These are phyloP conservation scores for Hypocryptadius cinnamomeus DNA, from an alignment of 2,113 vertebrate genomes.

Conservation along the genomic window DNA sequence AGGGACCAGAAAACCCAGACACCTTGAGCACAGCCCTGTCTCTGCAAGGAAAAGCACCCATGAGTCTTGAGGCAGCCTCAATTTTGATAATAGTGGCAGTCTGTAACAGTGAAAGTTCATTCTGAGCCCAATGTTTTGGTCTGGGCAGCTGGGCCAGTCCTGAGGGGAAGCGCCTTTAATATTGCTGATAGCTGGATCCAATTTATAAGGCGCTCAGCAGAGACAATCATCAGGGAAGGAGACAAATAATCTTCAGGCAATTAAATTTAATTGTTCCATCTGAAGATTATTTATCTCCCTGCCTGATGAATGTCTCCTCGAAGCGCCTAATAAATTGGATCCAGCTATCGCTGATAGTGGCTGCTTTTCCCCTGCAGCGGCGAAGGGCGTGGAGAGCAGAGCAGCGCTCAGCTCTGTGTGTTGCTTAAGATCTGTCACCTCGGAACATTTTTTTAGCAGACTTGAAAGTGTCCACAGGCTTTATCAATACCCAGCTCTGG, in stretches of 20 bases:
- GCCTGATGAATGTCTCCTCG: slow-evolving; percentile 61
- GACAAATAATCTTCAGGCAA: slow-evolving; percentile 67
- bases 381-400: slow-evolving; percentile 44
- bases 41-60: not conserved
- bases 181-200: slow-evolving; percentile 66
- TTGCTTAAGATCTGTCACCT: slow-evolving; percentile 57
- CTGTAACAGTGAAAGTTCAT: slow-evolving; percentile 12
- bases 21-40: not conserved
- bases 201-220: slow-evolving; percentile 59
- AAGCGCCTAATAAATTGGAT: slow-evolving; percentile 62
- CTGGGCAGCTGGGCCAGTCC: slow-evolving; percentile 4
- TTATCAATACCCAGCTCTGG: not conserved
- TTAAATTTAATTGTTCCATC: slow-evolving; percentile 71
- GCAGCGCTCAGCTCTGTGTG: not conserved
- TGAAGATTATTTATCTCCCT: slow-evolving; percentile 69
- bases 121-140: slow-evolving; percentile 25
- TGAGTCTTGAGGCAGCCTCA: not conserved
- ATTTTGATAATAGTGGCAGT: not conserved
- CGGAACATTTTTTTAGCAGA: slow-evolving; percentile 51
- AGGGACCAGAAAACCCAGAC: not conserved
- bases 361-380: slow-evolving; percentile 8
- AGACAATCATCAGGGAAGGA: slow-evolving; percentile 64
- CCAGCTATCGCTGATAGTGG: slow-evolving; percentile 56
- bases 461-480: slow-evolving; percentile 7
- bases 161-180: not conserved